Evolutionary conservation across 2,888 invertebrate genomes (phyloP), one percentile per base, ranked within the genome.

Genomic region (Vanessa cardui): DNA sequence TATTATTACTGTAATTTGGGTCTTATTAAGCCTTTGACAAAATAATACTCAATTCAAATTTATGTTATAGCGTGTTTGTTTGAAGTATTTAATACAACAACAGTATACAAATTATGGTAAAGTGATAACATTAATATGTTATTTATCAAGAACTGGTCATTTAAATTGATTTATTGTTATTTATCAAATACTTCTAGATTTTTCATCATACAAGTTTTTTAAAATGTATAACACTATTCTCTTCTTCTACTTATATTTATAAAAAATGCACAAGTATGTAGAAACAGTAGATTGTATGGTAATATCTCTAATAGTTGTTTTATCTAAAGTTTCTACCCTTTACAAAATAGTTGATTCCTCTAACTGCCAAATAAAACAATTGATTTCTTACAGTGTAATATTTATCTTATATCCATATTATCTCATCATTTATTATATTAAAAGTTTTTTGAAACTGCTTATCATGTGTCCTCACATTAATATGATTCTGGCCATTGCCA

Each of bases 381-480:
- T 21, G 46, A 31, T 21, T 16, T 39, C 49, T 21, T 46, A 26
- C 12, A 59, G 3, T 21, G 6, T 47, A 39, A 2, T 39, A 20
- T 62, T 49, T 60, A 49, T 60, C 52, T 67, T 45, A 58, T n/a
- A 69, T 21, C 75, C 77, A 77, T 45, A 63, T 21, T 66, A 76
- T 70, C 64, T 73, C 66, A 65, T 78, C 69, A 68, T 82, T 64
- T 50, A 56, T 46, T 62, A 82, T 70, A 70, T 65, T 73, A 72
- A 80, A 86, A 65, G 71, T 72, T 69, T 71, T 78, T 71, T 72
- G 78, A 66, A 61, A 62, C 59, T 74, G 64, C 31, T 70, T 75
- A 52, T 79, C 61, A 75, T 59, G 73, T 68, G 78, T 80, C 71
- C 72, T 77, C 33, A 86, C 69, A 73, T 72, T 76, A 16, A 80